Evolutionary conservation across 2,888 invertebrate genomes (phyloP), one percentile per base, ranked within the genome.

Genomic region (Cosmopolites sordidus): DNA sequence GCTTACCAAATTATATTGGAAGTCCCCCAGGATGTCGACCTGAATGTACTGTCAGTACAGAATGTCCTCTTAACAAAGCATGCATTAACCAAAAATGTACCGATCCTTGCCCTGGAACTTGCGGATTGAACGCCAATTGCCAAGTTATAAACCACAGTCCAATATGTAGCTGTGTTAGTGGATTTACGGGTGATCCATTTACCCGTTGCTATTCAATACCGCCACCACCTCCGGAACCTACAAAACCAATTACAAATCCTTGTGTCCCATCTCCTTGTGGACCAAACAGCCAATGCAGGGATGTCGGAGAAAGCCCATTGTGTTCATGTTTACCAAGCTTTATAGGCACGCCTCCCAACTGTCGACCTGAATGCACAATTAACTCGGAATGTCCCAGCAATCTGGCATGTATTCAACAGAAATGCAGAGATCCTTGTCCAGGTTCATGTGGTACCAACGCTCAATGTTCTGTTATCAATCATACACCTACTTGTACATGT

Each of bases 261-360:
- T 90, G 90, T 68, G 68, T 82, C 46, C 88, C 88, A 16, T 85
- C 87, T 29, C 89, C 89, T 2, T 91, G 91, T 69, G 91, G 91
- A 17, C 81, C 84, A 15, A 85, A 87, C 68, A 83, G 89, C 11
- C 79, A 86, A 67, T 92, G 91, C 66, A 79, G 83, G 53, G 82
- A 84, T 62, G 74, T 80, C n/a, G 81, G 83, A 56, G 81, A 81
- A 39, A 74, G 77, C 16, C 86, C 89, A 27, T 82, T 84, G 9
- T 92, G 91, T 68, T 82, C 87, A 47, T 91, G 91, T 68, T 71
- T 84, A 52, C 74, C 81, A 30, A 83, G 80, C 63, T 90, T 83
- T 66, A 78, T 81, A 58, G 90, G 90, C 43, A 82, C 82, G 59
- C 87, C 90, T 46, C 86, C 88, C 48, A 84, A 85, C 64, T 89